Evolutionary conservation across 2,797 vertebrate genomes (phyloP), one percentile per base, ranked within the genome.

Genomic region (Morus bassanus): DNA sequence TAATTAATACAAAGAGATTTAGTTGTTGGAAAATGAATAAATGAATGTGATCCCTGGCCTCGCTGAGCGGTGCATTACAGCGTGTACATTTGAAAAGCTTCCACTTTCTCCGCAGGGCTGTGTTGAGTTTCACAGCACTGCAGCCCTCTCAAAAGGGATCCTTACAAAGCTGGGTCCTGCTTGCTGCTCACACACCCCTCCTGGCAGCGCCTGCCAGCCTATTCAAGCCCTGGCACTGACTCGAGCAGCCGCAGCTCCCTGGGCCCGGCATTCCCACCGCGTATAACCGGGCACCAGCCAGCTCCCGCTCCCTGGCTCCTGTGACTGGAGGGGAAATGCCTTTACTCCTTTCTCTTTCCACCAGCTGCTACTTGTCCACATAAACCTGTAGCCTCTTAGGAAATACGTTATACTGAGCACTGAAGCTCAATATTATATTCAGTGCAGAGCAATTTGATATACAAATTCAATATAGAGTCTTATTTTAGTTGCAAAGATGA

Each of bases 1-100:
- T 92, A 91, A 94, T 95, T 93, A 94, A 86, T 90, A 91, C n/a
- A 82, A 91, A 88, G 67, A 86, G 48, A 91, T 92, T 88, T 79
- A 67, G 54, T 23, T 95, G 69, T 59, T 92, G 95, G 89, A 89
- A 95, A 90, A 74, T 5, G 50, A 69, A 61, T 73, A 86, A 91
- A 74, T 69, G 70, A 73, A 67, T 78, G 87, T 31, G 70, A 84
- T 86, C 88, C 83, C 67, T 76, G 80, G 69, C 91, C 68, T 78
- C 53, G 72, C 54, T 12, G 45, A 91, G 63, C 3, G 0, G 41
- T 33, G 63, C 82, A 84, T 92, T 65, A 93, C 91, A 94, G 88
- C 4, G 0, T 64, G 95, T 92, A 72, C 92, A 21, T 79, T 93
- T 89, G 89, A 97, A 94, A 92, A 94, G 68, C 85, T 91, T 93